Percentiles rank a stretch among this genome's conserved stretches.
phyloP scores from a whole-genome alignment of 2,888 invertebrate species.

The Stegana nigrithorax region DNA sequence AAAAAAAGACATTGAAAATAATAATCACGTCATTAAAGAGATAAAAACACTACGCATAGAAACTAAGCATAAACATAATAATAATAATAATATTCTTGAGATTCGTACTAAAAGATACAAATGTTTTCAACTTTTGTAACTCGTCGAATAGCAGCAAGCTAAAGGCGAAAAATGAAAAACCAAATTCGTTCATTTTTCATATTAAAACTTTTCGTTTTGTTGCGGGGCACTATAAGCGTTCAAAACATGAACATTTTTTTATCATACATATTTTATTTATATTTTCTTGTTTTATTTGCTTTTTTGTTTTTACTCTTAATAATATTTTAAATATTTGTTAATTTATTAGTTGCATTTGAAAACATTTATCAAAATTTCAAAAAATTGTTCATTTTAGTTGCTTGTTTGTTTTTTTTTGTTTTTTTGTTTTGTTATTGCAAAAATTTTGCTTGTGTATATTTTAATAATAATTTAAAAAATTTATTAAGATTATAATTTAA shows the following conservation, averaged over 20 bases:
- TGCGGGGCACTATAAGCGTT: conserved; percentile 17
- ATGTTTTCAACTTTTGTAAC: conserved; percentile 12
- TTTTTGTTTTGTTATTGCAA: conserved; percentile 15
- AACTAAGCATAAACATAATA: conserved; percentile 5
- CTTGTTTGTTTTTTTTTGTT: neutral
- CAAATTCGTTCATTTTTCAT: neutral
- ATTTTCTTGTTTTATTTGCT: conserved; percentile 1
- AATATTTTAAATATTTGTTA: neutral
- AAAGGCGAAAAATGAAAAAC: neutral
- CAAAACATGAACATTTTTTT: conserved; percentile 17
- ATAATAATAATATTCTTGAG: conserved; percentile 29
- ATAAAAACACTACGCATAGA: too few relatives aligned
- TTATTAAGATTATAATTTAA: conserved; percentile 16
- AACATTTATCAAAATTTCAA: conserved; percentile 13
- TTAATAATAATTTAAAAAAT: conserved; percentile 16
- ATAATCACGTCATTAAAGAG: neutral
- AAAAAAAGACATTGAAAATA: conserved; percentile 30
- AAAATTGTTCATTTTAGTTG: neutral
- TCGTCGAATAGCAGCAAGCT: conserved; percentile 2
- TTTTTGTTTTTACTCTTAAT: neutral
- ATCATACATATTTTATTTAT: conserved; percentile 6
- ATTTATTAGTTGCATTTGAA: neutral
- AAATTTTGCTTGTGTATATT: conserved; percentile 12
- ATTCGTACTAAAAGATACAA: conserved; percentile 38
- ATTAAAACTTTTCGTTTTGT: neutral